Evolutionary conservation across 1,140 invertebrate species (phyloP), one percentile per base, ranked within the genome.

Genomic region (Agrilus planipennis): DNA sequence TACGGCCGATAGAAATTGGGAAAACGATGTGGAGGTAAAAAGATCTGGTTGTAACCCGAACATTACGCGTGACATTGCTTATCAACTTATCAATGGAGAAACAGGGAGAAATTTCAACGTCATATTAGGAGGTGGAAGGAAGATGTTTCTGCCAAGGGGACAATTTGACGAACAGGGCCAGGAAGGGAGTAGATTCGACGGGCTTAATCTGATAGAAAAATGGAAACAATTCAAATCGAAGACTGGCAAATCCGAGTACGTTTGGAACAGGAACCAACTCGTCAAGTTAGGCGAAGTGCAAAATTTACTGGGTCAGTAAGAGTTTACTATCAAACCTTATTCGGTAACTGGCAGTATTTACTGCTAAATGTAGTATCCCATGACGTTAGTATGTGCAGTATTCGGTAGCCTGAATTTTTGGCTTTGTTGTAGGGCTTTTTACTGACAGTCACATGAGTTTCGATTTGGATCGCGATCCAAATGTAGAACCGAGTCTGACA

Each of bases 51-150:
- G 79, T 55, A n/a, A n/a, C n/a, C n/a, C n/a, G n/a, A n/a, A n/a
- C n/a, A n/a, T n/a, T n/a, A n/a, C n/a, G n/a, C 69, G 73, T 32
- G 85, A 89, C 53, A 84, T 89, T 37, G 82, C 81, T 0, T 61
- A 69, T 3, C 85, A 89, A 55, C 65, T 88, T 12, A 67, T 89
- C 4, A 71, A 76, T 43, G 73, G 79, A 18, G 60, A 70, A 0
- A 81, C 83, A 7, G 75, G 75, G 7, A 70, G 63, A 40, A 62
- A 66, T 11, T 61, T 76, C 10, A 71, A 77, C 51, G 81, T 85
- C 0, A 71, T 84, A 44, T 59, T 86, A 39, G 82, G 84, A 4
- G 83, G 84, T 29, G 84, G 84, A 1, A 66, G 80, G 35, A 60
- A 71, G 4, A 78, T 81, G 48, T 80, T 85, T 49, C 61, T 81